These are phyloP conservation scores for Antheraea mylitta DNA, from an alignment of 1,140 invertebrate species.

Conservation along the genomic window DNA sequence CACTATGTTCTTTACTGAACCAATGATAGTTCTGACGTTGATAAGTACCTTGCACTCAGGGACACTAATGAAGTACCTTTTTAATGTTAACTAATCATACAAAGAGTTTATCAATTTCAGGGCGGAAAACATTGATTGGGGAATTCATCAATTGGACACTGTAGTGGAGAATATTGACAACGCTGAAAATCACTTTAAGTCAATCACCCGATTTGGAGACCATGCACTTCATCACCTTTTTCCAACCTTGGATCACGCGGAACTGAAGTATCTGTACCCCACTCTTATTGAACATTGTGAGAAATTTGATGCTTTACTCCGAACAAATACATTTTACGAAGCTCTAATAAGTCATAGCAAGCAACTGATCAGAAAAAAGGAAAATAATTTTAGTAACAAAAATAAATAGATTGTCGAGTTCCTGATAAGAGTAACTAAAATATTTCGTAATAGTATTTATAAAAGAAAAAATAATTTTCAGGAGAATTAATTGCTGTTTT, in stretches of 20 bases:
- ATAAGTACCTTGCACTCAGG: too few relatives aligned
- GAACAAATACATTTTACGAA: constrained; percentile 10
- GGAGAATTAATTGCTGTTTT: too few relatives aligned
- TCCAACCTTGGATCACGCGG: constrained; percentile 88
- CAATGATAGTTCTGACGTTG: too few relatives aligned
- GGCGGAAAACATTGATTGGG: constrained; percentile 85
- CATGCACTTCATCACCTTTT: constrained; percentile 91
- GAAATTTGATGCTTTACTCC: constrained; percentile 37
- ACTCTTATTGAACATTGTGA: constrained; percentile 59
- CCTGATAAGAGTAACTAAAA: background rate
- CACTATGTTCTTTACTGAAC: too few relatives aligned
- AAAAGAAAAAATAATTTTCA: too few relatives aligned
- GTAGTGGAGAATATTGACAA: constrained; percentile 84
- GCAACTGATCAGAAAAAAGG: constrained; percentile 13
- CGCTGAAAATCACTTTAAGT: constrained; percentile 78
- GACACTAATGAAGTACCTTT: too few relatives aligned
- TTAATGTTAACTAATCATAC: too few relatives aligned
- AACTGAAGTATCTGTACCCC: constrained; percentile 76
- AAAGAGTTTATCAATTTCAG: constrained; percentile 37
- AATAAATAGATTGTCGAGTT: background rate
- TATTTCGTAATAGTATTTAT: too few relatives aligned
- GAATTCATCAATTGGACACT: constrained; percentile 87
- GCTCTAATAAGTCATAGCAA: constrained; percentile 12
- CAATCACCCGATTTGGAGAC: constrained; percentile 86
- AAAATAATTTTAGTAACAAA: constrained; percentile 9